Evolutionary conservation across 2,888 invertebrate species (phyloP).

Genomic region (Acholoe squamosa): DNA sequence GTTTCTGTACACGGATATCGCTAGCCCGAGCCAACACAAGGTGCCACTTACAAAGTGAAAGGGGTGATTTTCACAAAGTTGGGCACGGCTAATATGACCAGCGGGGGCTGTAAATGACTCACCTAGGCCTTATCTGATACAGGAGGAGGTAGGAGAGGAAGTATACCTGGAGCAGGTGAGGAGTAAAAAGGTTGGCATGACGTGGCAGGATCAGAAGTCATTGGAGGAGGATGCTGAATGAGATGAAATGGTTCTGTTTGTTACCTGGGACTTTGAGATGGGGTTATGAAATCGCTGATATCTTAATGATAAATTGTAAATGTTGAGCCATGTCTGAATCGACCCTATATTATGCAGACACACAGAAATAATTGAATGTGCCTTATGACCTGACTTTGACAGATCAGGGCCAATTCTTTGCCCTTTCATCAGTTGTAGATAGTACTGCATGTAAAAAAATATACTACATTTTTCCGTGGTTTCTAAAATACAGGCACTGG

Average conservation of each 20-base stretch:
- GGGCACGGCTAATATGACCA: background rate
- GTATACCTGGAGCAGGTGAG: background rate
- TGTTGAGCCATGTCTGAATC: no score
- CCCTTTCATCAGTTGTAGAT: no score
- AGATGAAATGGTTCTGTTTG: background rate
- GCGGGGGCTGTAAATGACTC: background rate
- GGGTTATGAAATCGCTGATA: no score
- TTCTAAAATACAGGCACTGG: no score
- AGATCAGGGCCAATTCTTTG: no score
- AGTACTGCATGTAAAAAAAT: no score
- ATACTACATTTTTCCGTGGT: no score
- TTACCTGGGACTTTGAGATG: background rate
- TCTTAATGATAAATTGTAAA: no score
- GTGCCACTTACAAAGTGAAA: background rate
- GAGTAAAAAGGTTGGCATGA: background rate
- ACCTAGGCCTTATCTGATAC: background rate
- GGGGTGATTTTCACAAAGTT: slow-evolving; percentile 1
- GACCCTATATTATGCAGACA: no score
- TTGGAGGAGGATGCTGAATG: background rate
- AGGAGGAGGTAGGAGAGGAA: background rate
- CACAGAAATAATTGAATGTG: no score
- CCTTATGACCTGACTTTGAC: no score
- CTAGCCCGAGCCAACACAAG: background rate
- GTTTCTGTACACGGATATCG: background rate
- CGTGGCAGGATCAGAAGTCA: background rate